Evolutionary conservation across 2,113 vertebrate species (phyloP), one percentile per base, ranked within the genome.

Genomic region (Cathartes aura): DNA sequence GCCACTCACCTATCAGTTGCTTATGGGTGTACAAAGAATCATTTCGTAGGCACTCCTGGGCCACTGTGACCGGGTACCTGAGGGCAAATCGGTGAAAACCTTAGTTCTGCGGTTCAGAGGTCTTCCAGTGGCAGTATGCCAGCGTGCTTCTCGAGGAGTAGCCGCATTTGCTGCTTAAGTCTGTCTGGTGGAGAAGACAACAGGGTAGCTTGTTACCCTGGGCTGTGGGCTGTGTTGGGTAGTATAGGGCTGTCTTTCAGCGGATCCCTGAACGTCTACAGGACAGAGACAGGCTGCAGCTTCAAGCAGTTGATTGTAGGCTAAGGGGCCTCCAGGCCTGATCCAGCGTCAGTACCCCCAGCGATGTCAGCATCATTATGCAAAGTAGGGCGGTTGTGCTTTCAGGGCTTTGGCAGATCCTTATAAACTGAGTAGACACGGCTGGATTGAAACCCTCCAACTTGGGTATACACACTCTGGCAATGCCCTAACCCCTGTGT

Each of bases 401-500:
- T 70, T 74, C 59, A 56, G 20, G 19, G 9, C 0, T 24, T 53
- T 82, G 34, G 16, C 42, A 53, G 0, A 5, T 50, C 16, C 2
- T 18, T 58, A 9, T 11, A 27, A 78, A 59, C 8, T 18, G 7
- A 43, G 38, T 48, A 59, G 43, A 30, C 18, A 7, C 21, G 48
- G 29, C 29, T 66, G 36, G 36, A 47, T 9, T 43, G 26, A 90
- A 90, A 47, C 13, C 8, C 5, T 66, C 15, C 34, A 36, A 1
- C 15, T 16, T n/a, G 42, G 15, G 24, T 29, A 11, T 5, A 8
- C 5, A 4, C 3, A 13, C 11, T 47, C 34, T 20, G 53, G 8
- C 20, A 56, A 0, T 11, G 11, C 24, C 6, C 4, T 70, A 9
- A 55, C 34, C 43, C 10, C 3, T 38, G 0, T 4, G 1, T 38